Percentiles rank a stretch among this genome's conserved stretches.
Conservation (phyloP, 2,888 invertebrate species). For the Siphonodentalium dalli region DNA sequence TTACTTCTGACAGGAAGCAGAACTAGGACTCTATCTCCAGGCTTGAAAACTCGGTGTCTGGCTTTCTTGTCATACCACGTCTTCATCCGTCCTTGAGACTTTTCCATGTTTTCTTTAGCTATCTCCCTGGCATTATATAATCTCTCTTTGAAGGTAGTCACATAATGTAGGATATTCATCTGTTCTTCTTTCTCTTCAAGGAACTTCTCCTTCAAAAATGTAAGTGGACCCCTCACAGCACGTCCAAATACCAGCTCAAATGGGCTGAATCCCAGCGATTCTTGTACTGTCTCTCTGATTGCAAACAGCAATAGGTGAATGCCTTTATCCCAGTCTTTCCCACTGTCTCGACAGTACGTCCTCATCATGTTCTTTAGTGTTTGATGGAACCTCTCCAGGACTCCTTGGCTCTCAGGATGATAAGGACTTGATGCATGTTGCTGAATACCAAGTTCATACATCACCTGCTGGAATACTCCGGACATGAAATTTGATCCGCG, state of each 20-base stretch:
- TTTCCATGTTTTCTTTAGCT: background rate
- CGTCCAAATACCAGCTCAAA: slow-evolving; percentile 35
- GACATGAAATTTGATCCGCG: slow-evolving; percentile 34
- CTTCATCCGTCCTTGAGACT: background rate
- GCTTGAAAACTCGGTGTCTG: slow-evolving; percentile 1
- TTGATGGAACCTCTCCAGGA: slow-evolving; percentile 23
- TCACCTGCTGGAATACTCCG: slow-evolving; percentile 24
- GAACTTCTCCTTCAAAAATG: slow-evolving; percentile 12
- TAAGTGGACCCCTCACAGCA: slow-evolving; percentile 20
- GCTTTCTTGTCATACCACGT: slow-evolving; percentile 6
- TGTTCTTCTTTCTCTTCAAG: no score
- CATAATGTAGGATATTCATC: background rate
- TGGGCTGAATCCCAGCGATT: slow-evolving; percentile 33
- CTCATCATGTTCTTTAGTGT: slow-evolving; percentile 28
- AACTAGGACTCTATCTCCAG: slow-evolving; percentile 4
- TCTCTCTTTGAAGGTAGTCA: background rate
- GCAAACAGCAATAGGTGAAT: slow-evolving; percentile 27
- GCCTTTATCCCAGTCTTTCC: slow-evolving; percentile 30
- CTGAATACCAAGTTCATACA: slow-evolving; percentile 15
- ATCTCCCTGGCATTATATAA: background rate
- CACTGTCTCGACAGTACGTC: slow-evolving; percentile 20
- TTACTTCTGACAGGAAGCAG: background rate
- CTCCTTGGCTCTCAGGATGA: slow-evolving; percentile 27
- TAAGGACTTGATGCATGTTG: slow-evolving; percentile 15
- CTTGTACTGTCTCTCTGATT: slow-evolving; percentile 24